These are phyloP conservation scores for Drosophila lini DNA, from an alignment of 1,140 invertebrate genomes.

Conservation along the genomic window DNA sequence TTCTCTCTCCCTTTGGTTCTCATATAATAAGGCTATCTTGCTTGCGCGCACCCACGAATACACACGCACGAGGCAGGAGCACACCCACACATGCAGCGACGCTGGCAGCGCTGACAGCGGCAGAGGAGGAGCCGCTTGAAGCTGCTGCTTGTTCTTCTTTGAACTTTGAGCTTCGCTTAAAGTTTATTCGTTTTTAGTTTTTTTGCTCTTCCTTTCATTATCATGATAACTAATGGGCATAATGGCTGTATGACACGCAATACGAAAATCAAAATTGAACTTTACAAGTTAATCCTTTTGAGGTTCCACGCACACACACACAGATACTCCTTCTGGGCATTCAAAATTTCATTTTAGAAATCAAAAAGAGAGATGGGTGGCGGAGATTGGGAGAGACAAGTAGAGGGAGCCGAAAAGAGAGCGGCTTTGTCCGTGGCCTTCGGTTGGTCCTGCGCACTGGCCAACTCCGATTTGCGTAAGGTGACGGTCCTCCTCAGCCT, in stretches of 20 bases:
- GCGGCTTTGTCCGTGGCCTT: slow-evolving; percentile 56
- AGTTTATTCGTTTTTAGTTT: slow-evolving; percentile 38
- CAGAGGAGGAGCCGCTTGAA: slow-evolving; percentile 29
- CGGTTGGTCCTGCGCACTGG: slow-evolving; percentile 75
- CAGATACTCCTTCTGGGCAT: slow-evolving; percentile 33
- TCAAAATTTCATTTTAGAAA: slow-evolving; percentile 51
- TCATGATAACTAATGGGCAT: slow-evolving; percentile 55
- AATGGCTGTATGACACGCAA: slow-evolving; percentile 68
- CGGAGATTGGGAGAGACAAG: neutral
- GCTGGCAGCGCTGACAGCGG: slow-evolving; percentile 1
- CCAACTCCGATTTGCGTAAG: slow-evolving; percentile 75
- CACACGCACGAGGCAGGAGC: slow-evolving; percentile 29
- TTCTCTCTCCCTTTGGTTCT: neutral
- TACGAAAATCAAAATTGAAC: slow-evolving; percentile 81
- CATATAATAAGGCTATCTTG: slow-evolving; percentile 48
- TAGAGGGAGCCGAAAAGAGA: slow-evolving; percentile 22
- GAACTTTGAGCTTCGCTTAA: slow-evolving; percentile 52
- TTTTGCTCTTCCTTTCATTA: slow-evolving; percentile 27
- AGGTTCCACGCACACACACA: slow-evolving; percentile 34
- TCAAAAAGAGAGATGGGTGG: slow-evolving; percentile 19
- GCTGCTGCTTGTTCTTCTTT: slow-evolving; percentile 24
- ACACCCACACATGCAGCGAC: slow-evolving; percentile 7
- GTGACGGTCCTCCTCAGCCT: slow-evolving; percentile 56
- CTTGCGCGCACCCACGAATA: slow-evolving; percentile 42
- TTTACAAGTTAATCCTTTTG: slow-evolving; percentile 80